Conservation (phyloP, 2,888 invertebrate genomes). For the Synanthedon vespiformis region DNA sequence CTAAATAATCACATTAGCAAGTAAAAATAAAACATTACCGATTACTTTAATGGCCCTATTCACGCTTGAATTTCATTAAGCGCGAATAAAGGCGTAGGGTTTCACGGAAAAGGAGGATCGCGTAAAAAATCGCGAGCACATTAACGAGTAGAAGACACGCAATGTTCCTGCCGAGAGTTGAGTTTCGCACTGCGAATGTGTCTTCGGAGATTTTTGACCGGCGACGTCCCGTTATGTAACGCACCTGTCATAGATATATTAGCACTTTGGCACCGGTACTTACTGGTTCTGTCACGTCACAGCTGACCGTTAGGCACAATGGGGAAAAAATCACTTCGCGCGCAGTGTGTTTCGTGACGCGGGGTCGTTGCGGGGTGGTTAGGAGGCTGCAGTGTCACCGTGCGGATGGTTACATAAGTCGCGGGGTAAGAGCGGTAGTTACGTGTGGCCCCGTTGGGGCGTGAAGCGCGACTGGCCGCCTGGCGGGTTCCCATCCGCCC, state of each 20-base stretch:
- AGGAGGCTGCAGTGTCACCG: conserved; percentile 63
- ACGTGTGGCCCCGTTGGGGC: conserved; percentile 63
- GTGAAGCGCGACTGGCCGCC: conserved; percentile 55
- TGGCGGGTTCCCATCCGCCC: conserved; percentile 48
- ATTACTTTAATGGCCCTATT: too few relatives aligned
- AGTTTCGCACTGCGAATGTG: background rate
- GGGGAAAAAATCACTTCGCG: conserved; percentile 4
- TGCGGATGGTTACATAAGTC: conserved; percentile 68
- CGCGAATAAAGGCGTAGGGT: background rate
- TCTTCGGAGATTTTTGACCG: conserved; percentile 4
- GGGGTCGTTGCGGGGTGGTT: conserved; percentile 26
- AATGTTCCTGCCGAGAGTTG: background rate
- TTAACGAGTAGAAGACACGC: background rate
- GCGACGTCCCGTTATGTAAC: conserved; percentile 52
- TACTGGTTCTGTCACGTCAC: conserved; percentile 66
- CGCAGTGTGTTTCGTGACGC: conserved; percentile 12
- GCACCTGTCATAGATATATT: conserved; percentile 37
- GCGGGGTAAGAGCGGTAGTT: conserved; percentile 46
- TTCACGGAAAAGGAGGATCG: background rate
- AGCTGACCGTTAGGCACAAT: conserved; percentile 52
- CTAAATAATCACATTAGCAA: too few relatives aligned
- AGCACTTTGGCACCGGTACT: conserved; percentile 48
- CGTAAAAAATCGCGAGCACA: background rate
- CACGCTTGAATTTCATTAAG: too few relatives aligned
- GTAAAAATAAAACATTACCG: too few relatives aligned